Conservation (phyloP, 1,140 invertebrate species). For the Drosophila repleta region DNA sequence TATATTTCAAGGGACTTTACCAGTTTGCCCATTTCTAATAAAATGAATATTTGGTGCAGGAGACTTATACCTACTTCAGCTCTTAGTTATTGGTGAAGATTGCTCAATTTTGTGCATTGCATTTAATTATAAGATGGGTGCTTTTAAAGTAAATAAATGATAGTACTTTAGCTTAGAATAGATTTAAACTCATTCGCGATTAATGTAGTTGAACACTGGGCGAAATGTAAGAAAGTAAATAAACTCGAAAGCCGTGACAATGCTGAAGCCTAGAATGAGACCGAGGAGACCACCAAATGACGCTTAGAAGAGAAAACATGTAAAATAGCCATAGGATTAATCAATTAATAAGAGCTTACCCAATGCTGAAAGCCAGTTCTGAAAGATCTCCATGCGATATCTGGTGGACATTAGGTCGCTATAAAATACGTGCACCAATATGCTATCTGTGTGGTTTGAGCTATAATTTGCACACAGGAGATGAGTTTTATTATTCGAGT, state of each 20-base stretch:
- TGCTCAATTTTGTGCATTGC: not conserved
- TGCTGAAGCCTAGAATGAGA: slow-evolving; percentile 88
- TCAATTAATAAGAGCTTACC: slow-evolving; percentile 43
- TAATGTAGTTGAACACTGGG: slow-evolving; percentile 83
- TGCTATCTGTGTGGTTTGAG: slow-evolving; percentile 84
- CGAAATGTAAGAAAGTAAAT: slow-evolving; percentile 87
- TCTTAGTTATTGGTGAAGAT: no score
- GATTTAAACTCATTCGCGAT: slow-evolving; percentile 59
- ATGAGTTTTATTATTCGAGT: not conserved
- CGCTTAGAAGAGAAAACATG: slow-evolving; percentile 84
- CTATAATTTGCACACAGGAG: not conserved
- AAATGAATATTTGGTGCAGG: no score
- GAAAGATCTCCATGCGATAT: slow-evolving; percentile 86
- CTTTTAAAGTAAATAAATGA: not conserved
- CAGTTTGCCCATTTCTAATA: no score
- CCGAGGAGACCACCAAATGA: slow-evolving; percentile 88
- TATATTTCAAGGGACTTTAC: no score
- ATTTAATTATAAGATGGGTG: not conserved
- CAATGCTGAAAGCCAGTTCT: slow-evolving; percentile 85
- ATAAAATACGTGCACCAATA: slow-evolving; percentile 87
- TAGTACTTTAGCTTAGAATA: not conserved
- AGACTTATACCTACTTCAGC: no score
- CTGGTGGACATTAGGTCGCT: slow-evolving; percentile 86
- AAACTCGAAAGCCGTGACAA: slow-evolving; percentile 88
- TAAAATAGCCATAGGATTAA: not conserved